Conservation (phyloP, 1,140 invertebrate species). For the Diploscapter pachys region DNA sequence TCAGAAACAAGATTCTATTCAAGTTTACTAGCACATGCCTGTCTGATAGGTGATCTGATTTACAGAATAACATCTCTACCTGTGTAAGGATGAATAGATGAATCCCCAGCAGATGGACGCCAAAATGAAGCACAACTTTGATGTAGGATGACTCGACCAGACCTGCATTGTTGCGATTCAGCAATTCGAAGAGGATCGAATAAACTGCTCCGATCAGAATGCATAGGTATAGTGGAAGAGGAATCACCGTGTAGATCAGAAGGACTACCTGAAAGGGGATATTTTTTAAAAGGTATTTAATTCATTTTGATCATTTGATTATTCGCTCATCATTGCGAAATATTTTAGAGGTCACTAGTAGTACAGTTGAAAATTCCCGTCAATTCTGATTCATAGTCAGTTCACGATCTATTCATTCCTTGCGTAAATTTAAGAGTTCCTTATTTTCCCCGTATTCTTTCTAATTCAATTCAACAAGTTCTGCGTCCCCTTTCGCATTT, state of each 20-base stretch:
- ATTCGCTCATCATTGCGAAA: neutral
- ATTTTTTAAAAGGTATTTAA: no score
- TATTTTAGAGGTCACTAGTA: neutral
- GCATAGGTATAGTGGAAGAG: constrained; percentile 80
- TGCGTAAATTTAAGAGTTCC: no score
- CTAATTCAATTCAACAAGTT: no score
- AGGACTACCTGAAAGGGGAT: constrained; percentile 70
- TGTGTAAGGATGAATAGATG: constrained; percentile 86
- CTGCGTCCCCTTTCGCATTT: no score
- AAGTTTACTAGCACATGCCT: neutral
- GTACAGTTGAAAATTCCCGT: neutral
- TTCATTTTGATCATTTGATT: neutral
- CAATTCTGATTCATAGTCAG: no score
- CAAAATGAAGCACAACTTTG: constrained; percentile 77
- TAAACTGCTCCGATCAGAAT: constrained; percentile 74
- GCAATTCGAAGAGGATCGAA: constrained; percentile 76
- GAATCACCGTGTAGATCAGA: constrained; percentile 85
- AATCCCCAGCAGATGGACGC: constrained; percentile 84
- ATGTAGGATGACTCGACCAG: constrained; percentile 65
- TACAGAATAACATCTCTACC: constrained; percentile 61
- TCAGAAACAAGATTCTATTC: neutral
- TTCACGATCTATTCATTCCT: no score
- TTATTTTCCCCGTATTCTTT: no score
- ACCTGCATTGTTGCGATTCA: constrained; percentile 49
- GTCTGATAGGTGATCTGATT: neutral